phyloP scores from a whole-genome alignment of 1,140 invertebrate genomes.

The Drosophila lacteicornis region DNA sequence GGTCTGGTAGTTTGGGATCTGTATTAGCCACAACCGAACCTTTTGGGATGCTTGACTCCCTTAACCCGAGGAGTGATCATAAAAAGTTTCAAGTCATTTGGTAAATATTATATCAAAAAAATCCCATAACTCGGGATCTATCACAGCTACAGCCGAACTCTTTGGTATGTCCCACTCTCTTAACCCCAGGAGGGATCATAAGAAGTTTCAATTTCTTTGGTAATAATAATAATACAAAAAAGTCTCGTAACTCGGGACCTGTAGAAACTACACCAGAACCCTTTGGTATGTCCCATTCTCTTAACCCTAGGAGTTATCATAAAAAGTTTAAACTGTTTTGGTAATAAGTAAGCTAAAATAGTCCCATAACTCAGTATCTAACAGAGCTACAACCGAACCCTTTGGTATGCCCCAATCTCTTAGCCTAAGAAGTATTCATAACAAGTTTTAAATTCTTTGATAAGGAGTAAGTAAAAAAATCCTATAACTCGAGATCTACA shows the following conservation, averaged over 20 bases:
- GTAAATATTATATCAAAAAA: neutral
- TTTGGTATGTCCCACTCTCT: neutral
- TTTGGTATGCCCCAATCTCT: too few species aligned
- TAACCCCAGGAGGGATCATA: too few species aligned
- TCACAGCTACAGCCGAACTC: neutral
- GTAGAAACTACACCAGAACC: neutral
- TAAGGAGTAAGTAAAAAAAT: neutral
- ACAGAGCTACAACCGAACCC: too few species aligned
- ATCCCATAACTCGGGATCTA: neutral
- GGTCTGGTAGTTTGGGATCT: neutral
- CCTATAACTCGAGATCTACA: too few species aligned
- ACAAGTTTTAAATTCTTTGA: too few species aligned
- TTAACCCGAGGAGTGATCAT: too few species aligned
- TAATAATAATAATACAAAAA: too few species aligned
- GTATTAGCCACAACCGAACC: neutral
- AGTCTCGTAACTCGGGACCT: neutral
- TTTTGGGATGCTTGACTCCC: fast-evolving
- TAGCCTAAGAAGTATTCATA: too few species aligned
- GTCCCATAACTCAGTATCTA: too few species aligned
- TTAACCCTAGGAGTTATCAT: neutral
- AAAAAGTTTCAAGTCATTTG: neutral
- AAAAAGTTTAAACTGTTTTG: neutral
- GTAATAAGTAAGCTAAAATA: neutral
- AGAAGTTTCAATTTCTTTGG: neutral
- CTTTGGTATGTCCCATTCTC: neutral